These are phyloP conservation scores for Dynastes tityus DNA, from an alignment of 2,888 invertebrate species.

Conservation along the genomic window DNA sequence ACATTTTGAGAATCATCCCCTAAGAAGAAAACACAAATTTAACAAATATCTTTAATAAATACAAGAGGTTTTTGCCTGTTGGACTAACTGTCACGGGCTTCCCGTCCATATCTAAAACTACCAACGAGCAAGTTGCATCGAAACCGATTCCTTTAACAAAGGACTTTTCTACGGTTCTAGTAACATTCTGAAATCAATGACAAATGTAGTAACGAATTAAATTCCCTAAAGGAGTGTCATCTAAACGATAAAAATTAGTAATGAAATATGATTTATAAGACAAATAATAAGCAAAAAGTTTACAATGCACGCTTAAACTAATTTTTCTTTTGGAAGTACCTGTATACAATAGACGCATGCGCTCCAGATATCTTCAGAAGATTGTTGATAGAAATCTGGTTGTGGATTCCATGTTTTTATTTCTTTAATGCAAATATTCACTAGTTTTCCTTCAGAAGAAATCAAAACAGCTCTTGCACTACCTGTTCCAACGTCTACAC, in stretches of 20 bases:
- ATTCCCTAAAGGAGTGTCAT: too few relatives aligned
- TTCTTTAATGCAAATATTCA: conserved; percentile 76
- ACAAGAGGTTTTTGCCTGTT: conserved; percentile 68
- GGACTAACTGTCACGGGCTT: conserved; percentile 82
- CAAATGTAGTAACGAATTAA: background rate
- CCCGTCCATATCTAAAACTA: conserved; percentile 81
- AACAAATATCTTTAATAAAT: background rate
- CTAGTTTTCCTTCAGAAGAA: conserved; percentile 78
- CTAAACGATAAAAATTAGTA: too few relatives aligned
- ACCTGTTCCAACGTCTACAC: conserved; percentile 95
- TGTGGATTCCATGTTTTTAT: conserved; percentile 86
- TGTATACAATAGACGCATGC: conserved; percentile 82
- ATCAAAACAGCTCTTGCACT: conserved; percentile 92
- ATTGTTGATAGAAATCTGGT: conserved; percentile 89
- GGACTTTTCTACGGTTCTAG: conserved; percentile 71
- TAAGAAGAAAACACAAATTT: conserved; percentile 59
- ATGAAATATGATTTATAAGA: too few relatives aligned
- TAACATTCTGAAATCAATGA: conserved; percentile 74
- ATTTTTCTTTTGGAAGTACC: conserved; percentile 71
- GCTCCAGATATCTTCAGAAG: conserved; percentile 91
- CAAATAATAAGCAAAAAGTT: too few relatives aligned
- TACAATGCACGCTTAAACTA: background rate
- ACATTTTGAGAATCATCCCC: conserved; percentile 84
- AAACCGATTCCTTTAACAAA: conserved; percentile 91
- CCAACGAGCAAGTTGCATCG: conserved; percentile 96